These are phyloP conservation scores for Tetragnatha versicolor DNA, from an alignment of 1,140 invertebrate genomes.

Conservation along the genomic window DNA sequence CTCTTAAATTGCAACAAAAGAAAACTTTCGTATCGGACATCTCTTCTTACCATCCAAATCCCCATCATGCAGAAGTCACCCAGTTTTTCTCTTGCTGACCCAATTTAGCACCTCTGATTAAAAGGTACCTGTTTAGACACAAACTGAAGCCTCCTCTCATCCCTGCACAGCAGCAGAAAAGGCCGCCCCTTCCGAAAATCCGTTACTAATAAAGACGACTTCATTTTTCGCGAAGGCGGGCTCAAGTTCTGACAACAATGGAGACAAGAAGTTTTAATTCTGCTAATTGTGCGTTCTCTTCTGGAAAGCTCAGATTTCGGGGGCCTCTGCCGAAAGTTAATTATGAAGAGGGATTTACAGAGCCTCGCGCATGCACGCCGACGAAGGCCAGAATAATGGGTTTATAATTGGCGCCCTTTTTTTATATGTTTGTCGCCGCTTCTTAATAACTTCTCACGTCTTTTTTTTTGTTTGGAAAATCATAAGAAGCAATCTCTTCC, in stretches of 20 bases:
- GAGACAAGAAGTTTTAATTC: slow-evolving; percentile 33
- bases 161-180: neutral
- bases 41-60: no score
- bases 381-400: slow-evolving; percentile 32
- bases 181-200: neutral
- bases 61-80: no score
- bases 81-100: no score
- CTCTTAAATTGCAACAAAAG: no score
- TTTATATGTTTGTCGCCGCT: slow-evolving; percentile 6
- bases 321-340: slow-evolving; percentile 14
- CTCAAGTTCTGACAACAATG: neutral
- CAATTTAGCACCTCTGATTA: no score
- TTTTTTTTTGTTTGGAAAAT: slow-evolving; percentile 1
- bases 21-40: no score
- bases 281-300: slow-evolving; percentile 19
- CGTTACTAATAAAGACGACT: neutral
- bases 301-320: slow-evolving; percentile 11
- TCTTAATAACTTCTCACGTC: slow-evolving; percentile 11
- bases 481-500: slow-evolving; percentile 7
- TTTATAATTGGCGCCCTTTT: slow-evolving; percentile 30
- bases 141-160: no score
- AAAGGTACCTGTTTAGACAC: no score
- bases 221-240: neutral
- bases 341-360: slow-evolving; percentile 33
- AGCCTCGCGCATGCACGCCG: neutral